phyloP scores from a whole-genome alignment of 2,797 vertebrate species.

The Basileuterus tristriatus region DNA sequence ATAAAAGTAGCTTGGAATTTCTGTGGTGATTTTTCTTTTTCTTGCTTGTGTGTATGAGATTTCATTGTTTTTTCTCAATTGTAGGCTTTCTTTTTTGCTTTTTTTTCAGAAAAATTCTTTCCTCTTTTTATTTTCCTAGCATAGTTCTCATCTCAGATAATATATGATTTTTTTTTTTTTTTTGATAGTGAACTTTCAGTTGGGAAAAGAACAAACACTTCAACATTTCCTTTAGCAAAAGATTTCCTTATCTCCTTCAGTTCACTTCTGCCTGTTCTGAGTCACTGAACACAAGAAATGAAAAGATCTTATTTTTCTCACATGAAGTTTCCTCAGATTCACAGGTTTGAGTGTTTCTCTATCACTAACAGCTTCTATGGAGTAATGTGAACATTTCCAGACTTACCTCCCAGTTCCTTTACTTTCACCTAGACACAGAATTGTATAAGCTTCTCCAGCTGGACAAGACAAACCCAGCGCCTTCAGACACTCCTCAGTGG shows the following conservation, averaged over 20 bases:
- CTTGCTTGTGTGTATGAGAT: neutral
- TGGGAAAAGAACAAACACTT: neutral
- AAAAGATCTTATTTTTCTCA: slow-evolving; percentile 21
- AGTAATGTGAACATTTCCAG: neutral
- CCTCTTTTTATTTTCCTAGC: neutral
- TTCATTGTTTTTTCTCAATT: neutral
- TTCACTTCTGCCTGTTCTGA: neutral
- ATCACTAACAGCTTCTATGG: neutral
- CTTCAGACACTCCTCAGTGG: neutral
- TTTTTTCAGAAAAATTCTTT: neutral
- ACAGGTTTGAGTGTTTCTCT: neutral
- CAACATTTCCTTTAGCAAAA: neutral
- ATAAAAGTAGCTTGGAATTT: neutral
- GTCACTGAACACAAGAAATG: slow-evolving; percentile 8
- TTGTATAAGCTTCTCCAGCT: neutral
- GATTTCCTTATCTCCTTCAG: neutral
- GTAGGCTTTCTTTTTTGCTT: neutral
- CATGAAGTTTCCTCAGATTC: neutral
- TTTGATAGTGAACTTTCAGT: neutral
- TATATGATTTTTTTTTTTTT: neutral
- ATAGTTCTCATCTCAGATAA: neutral
- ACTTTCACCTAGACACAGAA: neutral
- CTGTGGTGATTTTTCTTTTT: neutral
- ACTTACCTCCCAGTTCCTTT: neutral
- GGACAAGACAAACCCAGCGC: neutral